These are phyloP conservation scores for Pungitius pungitius DNA, from an alignment of 2,113 vertebrate genomes.

Conservation along the genomic window DNA sequence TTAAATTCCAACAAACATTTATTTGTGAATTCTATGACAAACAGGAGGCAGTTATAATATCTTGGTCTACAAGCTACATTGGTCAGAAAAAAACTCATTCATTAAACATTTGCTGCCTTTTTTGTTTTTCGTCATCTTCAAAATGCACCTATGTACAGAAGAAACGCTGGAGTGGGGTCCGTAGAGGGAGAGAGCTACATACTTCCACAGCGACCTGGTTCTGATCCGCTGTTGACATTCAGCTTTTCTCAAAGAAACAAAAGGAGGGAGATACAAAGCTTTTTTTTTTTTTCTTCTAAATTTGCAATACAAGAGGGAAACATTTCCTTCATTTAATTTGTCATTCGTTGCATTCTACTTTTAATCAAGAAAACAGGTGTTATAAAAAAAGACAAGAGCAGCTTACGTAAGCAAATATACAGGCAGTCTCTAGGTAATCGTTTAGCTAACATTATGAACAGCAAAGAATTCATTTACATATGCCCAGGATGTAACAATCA, in stretches of 20 bases:
- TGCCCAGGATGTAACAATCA: conserved; percentile 64
- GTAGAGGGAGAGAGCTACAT: conserved; percentile 73
- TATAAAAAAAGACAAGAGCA: conserved; percentile 57
- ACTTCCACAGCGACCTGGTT: conserved; percentile 63
- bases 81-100: conserved; percentile 29
- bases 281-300: conserved; percentile 52
- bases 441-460: conserved; percentile 76
- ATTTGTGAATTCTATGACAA: conserved; percentile 81
- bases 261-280: conserved; percentile 69
- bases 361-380: conserved; percentile 49
- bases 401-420: conserved; percentile 72
- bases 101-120: conserved; percentile 29
- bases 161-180: conserved; percentile 59
- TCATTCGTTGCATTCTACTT: conserved; percentile 66
- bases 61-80: conserved; percentile 70
- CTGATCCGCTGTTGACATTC: conserved; percentile 75
- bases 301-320: conserved; percentile 48
- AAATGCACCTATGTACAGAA: conserved; percentile 74
- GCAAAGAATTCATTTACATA: conserved; percentile 69
- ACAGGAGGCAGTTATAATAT: conserved; percentile 73
- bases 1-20: conserved; percentile 77
- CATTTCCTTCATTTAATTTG: conserved; percentile 30
- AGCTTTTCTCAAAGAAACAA: conserved; percentile 69
- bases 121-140: conserved; percentile 36
- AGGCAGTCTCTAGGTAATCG: conserved; percentile 72